Percentiles rank a stretch among this genome's conserved stretches.
phyloP scores from a whole-genome alignment of 2,797 vertebrate genomes.

The Mionectes olivaceus region DNA sequence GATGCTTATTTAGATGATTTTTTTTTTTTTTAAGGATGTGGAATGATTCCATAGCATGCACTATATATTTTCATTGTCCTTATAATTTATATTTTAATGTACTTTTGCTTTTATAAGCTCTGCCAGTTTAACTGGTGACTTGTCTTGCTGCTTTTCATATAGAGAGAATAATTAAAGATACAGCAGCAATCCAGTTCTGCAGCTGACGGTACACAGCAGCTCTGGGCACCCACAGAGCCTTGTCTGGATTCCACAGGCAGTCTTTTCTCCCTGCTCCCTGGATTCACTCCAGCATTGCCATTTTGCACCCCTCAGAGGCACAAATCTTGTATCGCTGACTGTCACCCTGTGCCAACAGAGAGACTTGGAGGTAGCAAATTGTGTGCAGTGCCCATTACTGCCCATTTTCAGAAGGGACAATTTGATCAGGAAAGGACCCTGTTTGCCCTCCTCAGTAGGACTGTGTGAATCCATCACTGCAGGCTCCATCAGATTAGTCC shows the following conservation, averaged over 20 bases:
- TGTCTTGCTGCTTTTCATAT: background rate
- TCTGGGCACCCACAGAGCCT: background rate
- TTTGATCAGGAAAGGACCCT: background rate
- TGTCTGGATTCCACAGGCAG: background rate
- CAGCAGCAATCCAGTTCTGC: background rate
- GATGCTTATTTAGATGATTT: background rate
- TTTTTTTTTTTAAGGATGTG: background rate
- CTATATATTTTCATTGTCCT: slow-evolving; percentile 21
- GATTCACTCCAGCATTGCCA: background rate
- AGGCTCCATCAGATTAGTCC: background rate
- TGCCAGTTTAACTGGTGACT: slow-evolving; percentile 44
- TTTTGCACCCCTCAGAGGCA: background rate
- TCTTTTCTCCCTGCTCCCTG: background rate
- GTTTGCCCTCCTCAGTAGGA: background rate
- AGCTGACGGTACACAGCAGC: background rate
- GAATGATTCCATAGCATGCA: background rate
- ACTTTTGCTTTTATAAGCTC: slow-evolving; percentile 28
- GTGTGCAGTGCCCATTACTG: background rate
- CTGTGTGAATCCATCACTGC: background rate
- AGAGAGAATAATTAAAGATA: slow-evolving; percentile 1
- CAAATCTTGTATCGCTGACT: background rate
- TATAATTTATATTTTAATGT: slow-evolving; percentile 37
- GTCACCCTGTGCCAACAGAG: background rate
- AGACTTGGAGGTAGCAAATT: background rate
- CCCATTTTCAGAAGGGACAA: background rate